A percentile compares a stretch with the other conserved stretches of the same genome.
phyloP scores from a whole-genome alignment of 2,888 invertebrate genomes.

The Icerya purchasi region DNA sequence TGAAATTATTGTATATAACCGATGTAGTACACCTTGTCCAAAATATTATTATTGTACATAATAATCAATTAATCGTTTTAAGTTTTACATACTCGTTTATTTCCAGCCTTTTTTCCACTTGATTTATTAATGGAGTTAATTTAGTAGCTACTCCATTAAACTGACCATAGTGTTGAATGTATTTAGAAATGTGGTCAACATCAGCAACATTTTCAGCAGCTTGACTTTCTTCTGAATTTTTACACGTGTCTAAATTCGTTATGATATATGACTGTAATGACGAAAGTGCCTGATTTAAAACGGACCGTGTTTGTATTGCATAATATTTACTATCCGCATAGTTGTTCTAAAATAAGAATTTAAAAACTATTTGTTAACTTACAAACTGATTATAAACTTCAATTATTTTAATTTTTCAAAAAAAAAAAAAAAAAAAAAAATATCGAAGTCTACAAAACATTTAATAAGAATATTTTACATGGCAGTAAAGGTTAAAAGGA shows the following conservation, averaged over 20 bases:
- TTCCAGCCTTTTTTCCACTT: slow-evolving; percentile 56
- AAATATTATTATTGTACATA: not conserved
- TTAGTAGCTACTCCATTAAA: slow-evolving; percentile 82
- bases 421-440: no score
- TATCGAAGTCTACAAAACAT: no score
- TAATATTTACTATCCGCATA: slow-evolving; percentile 2
- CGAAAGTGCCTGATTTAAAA: not conserved
- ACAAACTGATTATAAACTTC: no score
- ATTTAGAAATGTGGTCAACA: slow-evolving; percentile 22
- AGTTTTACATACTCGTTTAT: slow-evolving; percentile 42
- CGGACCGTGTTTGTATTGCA: not conserved
- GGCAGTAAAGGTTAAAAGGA: no score
- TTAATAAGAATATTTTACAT: no score
- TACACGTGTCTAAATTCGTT: not conserved
- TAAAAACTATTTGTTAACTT: no score
- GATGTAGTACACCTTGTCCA: not conserved
- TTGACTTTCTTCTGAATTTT: slow-evolving; percentile 5
- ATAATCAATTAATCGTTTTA: not conserved
- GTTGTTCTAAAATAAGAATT: no score
- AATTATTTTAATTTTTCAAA: no score
- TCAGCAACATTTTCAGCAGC: slow-evolving; percentile 19
- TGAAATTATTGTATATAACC: no score
- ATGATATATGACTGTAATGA: slow-evolving; percentile 14
- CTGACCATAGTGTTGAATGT: slow-evolving; percentile 78
- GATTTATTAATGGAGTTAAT: slow-evolving; percentile 53